These are phyloP conservation scores for Manis pentadactyla DNA, from an alignment of 2,797 vertebrate species.

Conservation along the genomic window DNA sequence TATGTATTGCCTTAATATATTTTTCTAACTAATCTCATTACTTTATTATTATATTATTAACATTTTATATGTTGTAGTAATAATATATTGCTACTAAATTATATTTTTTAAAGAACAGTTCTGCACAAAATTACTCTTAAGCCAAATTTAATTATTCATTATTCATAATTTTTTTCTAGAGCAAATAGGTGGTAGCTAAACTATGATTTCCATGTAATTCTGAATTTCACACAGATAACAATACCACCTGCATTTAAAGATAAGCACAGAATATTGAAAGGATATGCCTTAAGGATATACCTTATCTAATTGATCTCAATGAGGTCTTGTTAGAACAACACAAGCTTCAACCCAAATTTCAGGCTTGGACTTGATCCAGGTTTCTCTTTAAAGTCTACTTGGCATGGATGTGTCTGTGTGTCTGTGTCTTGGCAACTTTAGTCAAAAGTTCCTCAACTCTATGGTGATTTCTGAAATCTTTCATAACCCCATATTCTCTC, in stretches of 20 bases:
- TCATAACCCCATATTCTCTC: neutral
- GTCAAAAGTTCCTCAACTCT: neutral
- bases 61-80: neutral
- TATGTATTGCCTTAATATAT: neutral
- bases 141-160: neutral
- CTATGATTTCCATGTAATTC: neutral
- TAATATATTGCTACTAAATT: neutral
- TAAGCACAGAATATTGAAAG: neutral
- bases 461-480: neutral
- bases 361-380: neutral
- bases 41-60: neutral
- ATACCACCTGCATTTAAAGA: neutral
- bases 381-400: neutral
- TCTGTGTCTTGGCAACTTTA: neutral
- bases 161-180: neutral
- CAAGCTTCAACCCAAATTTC: neutral
- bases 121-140: neutral
- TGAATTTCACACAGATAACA: slow-evolving; percentile 15
- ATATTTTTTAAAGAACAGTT: neutral
- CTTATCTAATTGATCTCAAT: slow-evolving; percentile 30
- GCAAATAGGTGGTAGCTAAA: neutral
- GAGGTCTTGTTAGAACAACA: neutral
- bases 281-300: neutral
- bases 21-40: neutral
- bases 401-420: neutral